Conservation (phyloP, 2,113 vertebrate genomes). For the Cephalopholis sonnerati region DNA sequence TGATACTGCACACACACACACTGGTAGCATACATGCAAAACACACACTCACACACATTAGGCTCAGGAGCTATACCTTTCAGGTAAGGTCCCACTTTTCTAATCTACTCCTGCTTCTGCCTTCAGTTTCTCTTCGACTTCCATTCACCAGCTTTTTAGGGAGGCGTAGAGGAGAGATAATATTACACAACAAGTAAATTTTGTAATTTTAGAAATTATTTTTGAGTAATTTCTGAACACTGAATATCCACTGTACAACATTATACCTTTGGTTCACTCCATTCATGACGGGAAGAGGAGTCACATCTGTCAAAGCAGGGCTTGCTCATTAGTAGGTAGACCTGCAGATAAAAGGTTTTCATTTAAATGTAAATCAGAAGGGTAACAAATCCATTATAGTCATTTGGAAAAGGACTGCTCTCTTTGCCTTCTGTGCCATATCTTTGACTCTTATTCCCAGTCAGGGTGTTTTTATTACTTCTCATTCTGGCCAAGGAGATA, state of each 20-base stretch:
- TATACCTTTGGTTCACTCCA: slow-evolving; percentile 5
- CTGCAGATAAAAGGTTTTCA: slow-evolving; percentile 82
- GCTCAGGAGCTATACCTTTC: not conserved
- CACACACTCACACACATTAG: not conserved
- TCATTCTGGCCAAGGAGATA: slow-evolving; percentile 61
- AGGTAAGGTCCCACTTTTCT: not conserved
- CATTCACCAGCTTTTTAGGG: not conserved
- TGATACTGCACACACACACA: not conserved
- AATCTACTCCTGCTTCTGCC: not conserved
- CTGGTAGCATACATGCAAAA: not conserved
- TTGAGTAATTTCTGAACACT: slow-evolving; percentile 1
- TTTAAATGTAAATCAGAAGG: slow-evolving; percentile 85
- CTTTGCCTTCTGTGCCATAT: slow-evolving; percentile 58
- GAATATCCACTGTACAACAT: not conserved
- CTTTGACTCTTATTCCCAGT: slow-evolving; percentile 65
- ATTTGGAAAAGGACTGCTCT: slow-evolving; percentile 69
- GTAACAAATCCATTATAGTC: slow-evolving; percentile 81
- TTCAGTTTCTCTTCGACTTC: not conserved
- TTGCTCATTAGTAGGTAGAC: slow-evolving; percentile 73
- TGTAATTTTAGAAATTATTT: not conserved
- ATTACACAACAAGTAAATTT: not conserved
- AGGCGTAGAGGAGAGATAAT: not conserved
- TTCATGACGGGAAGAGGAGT: slow-evolving; percentile 47
- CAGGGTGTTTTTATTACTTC: slow-evolving; percentile 48
- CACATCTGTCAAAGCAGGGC: slow-evolving; percentile 66